These are phyloP conservation scores for Drosophila longiperda DNA, from an alignment of 2,888 invertebrate genomes.

Conservation along the genomic window DNA sequence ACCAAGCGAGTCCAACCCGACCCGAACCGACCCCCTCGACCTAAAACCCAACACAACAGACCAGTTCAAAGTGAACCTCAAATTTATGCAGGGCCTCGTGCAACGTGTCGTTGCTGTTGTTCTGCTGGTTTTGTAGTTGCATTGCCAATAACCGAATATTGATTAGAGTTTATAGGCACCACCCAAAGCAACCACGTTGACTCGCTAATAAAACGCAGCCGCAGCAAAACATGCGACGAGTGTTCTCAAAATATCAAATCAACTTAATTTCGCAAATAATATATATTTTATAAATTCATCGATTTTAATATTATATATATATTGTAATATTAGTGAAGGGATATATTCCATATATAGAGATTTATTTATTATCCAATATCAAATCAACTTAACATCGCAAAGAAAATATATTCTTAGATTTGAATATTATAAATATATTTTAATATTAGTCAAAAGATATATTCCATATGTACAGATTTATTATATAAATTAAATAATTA, in stretches of 20 bases:
- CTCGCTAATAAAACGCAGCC: slow-evolving; percentile 37
- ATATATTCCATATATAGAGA: no score
- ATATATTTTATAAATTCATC: no score
- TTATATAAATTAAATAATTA: neutral
- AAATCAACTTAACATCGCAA: no score
- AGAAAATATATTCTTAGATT: neutral
- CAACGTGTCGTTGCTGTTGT: slow-evolving; percentile 37
- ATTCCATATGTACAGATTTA: neutral
- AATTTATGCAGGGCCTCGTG: slow-evolving; percentile 66
- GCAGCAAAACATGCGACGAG: slow-evolving; percentile 12
- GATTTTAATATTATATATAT: no score
- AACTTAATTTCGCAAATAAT: slow-evolving; percentile 1
- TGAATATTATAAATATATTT: neutral
- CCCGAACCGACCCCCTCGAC: no score
- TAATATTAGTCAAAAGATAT: neutral
- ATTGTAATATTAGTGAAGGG: no score
- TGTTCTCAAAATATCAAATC: slow-evolving; percentile 10
- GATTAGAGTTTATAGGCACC: slow-evolving; percentile 73
- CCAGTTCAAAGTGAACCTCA: slow-evolving; percentile 26
- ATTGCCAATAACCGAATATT: slow-evolving; percentile 80
- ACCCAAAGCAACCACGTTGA: slow-evolving; percentile 7
- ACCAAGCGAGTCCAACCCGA: slow-evolving; percentile 14
- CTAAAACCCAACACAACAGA: neutral
- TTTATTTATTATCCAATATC: no score
- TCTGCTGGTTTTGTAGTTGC: slow-evolving; percentile 46